Evolutionary conservation across 2,888 invertebrate species (phyloP).

Genomic region (Slavum lentiscoides): DNA sequence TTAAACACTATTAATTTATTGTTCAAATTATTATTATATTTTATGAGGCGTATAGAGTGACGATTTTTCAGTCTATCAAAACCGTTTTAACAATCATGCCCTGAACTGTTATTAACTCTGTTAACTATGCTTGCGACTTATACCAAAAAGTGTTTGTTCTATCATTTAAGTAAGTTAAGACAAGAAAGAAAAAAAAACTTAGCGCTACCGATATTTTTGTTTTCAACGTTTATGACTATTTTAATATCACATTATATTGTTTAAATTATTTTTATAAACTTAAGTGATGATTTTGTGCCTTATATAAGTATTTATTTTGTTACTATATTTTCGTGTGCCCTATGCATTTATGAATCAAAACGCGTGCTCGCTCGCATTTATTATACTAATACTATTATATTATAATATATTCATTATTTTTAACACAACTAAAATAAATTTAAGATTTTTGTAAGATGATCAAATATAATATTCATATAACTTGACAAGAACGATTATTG

Average conservation of each 20-base stretch:
- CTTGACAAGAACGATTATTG: background rate
- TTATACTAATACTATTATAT: constrained; percentile 26
- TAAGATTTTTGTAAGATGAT: constrained; percentile 24
- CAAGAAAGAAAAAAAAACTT: background rate
- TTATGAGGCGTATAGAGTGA: background rate
- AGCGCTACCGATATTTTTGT: background rate
- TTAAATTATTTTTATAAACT: constrained; percentile 25
- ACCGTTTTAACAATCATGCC: background rate
- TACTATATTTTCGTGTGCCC: constrained; percentile 32
- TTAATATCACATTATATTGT: constrained; percentile 24
- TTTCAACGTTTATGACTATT: constrained; percentile 16
- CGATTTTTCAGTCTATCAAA: background rate
- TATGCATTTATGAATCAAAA: constrained; percentile 25
- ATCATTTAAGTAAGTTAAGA: constrained; percentile 38
- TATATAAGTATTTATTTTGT: constrained; percentile 27
- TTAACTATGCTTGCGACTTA: constrained; percentile 35
- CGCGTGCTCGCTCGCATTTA: constrained; percentile 32
- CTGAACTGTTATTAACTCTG: constrained; percentile 12
- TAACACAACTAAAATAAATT: constrained; percentile 44
- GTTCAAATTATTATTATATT: constrained; percentile 3
- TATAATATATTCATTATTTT: constrained; percentile 19
- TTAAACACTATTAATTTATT: constrained; percentile 15
- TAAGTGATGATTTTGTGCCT: constrained; percentile 42
- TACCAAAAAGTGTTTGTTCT: constrained; percentile 43
- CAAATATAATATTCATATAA: constrained; percentile 20